These are phyloP conservation scores for Proterorhinus semilunaris DNA, from an alignment of 2,113 vertebrate genomes.

Conservation along the genomic window DNA sequence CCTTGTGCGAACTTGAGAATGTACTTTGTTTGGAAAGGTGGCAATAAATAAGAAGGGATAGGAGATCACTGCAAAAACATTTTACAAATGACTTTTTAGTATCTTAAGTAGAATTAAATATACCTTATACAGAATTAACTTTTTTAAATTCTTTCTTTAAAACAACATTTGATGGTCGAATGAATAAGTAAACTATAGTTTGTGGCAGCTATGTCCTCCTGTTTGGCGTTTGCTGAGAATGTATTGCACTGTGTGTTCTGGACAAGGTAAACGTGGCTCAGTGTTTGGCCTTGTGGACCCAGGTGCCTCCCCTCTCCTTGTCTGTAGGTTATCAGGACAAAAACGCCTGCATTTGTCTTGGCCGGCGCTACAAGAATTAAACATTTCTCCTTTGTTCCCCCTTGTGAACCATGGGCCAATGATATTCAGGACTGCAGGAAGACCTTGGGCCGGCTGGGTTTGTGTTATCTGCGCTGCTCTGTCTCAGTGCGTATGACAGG, in stretches of 20 bases:
- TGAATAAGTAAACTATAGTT: no score
- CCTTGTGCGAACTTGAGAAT: constrained; percentile 37
- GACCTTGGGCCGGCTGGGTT: constrained; percentile 60
- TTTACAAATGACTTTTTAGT: no score
- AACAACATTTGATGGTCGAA: no score
- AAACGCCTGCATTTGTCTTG: constrained; percentile 62
- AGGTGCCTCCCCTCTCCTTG: constrained; percentile 41
- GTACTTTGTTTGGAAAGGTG: constrained; percentile 4
- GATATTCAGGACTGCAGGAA: constrained; percentile 60
- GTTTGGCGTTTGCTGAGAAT: constrained; percentile 21
- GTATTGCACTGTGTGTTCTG: constrained; percentile 39
- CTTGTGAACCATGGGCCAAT: constrained; percentile 57
- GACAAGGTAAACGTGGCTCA: constrained; percentile 45
- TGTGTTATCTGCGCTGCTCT: constrained; percentile 63
- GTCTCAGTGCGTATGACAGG: constrained; percentile 63
- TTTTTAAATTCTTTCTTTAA: no score
- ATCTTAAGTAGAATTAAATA: no score
- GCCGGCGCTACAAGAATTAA: constrained; percentile 47
- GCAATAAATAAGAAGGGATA: neutral
- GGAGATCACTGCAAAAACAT: neutral
- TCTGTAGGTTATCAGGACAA: constrained; percentile 65
- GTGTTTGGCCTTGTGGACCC: constrained; percentile 53
- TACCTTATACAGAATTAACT: no score
- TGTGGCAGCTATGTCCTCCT: neutral
- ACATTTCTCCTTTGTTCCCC: constrained; percentile 61